These are phyloP conservation scores for Acanthurus tractus DNA, from an alignment of 2,797 vertebrate species.

Conservation along the genomic window DNA sequence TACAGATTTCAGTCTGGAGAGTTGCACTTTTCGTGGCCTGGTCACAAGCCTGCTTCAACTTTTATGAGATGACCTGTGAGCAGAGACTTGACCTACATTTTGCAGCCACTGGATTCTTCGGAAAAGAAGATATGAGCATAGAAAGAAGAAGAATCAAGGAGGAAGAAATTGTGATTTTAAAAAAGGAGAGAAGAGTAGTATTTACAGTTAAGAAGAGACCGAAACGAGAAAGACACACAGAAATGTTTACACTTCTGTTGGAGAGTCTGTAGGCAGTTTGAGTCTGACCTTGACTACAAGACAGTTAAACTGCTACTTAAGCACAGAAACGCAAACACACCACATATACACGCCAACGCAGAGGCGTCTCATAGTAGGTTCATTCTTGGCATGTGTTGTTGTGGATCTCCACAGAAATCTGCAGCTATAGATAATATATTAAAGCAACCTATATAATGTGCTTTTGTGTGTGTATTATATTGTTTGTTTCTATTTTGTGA, in stretches of 20 bases:
- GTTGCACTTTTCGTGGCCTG: slow-evolving; percentile 23
- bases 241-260: slow-evolving; percentile 25
- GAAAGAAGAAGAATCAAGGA: neutral
- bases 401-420: slow-evolving; percentile 1
- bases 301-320: slow-evolving; percentile 22
- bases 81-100: slow-evolving; percentile 48
- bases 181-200: slow-evolving; percentile 21
- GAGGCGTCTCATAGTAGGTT: slow-evolving; percentile 4
- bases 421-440: slow-evolving; percentile 10
- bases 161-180: neutral
- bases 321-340: neutral
- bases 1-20: slow-evolving; percentile 14
- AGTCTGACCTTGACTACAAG: slow-evolving; percentile 55
- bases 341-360: neutral
- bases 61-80: slow-evolving; percentile 49
- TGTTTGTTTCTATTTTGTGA: no score
- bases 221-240: slow-evolving; percentile 23
- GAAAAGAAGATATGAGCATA: slow-evolving; percentile 5
- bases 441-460: neutral
- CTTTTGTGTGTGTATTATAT: slow-evolving; percentile 8
- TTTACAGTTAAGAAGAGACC: neutral
- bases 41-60: slow-evolving; percentile 45
- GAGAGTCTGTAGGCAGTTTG: slow-evolving; percentile 17
- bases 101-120: slow-evolving; percentile 2
- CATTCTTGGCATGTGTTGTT: slow-evolving; percentile 6